Evolutionary conservation across 2,797 vertebrate genomes (phyloP).

Genomic region (Prionace glauca): DNA sequence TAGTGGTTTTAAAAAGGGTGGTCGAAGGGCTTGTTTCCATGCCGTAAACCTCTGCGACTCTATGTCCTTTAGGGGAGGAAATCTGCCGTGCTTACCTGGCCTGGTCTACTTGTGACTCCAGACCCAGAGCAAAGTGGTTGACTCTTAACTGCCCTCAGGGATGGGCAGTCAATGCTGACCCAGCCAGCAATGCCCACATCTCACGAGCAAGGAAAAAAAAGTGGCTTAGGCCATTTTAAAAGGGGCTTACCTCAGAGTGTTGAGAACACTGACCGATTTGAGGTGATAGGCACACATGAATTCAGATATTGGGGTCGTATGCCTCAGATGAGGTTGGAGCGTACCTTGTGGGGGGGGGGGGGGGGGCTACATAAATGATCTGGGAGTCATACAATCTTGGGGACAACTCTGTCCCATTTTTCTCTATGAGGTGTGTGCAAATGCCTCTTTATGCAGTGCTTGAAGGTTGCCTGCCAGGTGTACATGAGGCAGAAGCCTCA

Average conservation of each 20-base stretch:
- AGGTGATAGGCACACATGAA: not conserved
- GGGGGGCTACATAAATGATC: not conserved
- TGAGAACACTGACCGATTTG: not conserved
- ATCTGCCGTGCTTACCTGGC: too few species aligned
- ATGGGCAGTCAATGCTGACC: too few species aligned
- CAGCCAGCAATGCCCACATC: too few species aligned
- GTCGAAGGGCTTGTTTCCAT: too few species aligned
- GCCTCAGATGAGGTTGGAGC: too few species aligned
- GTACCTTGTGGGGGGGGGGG: not conserved
- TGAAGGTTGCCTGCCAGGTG: not conserved
- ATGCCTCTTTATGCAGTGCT: too few species aligned
- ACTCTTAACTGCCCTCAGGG: too few species aligned
- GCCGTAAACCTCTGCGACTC: too few species aligned
- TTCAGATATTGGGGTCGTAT: not conserved
- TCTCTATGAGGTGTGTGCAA: not conserved
- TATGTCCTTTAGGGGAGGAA: too few species aligned
- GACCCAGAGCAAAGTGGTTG: too few species aligned
- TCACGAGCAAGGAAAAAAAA: not conserved
- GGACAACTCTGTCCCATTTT: not conserved
- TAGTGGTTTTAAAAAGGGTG: too few species aligned
- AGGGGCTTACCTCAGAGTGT: not conserved
- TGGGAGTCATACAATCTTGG: not conserved
- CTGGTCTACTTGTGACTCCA: too few species aligned
- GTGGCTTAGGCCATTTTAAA: not conserved
- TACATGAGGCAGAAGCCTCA: not conserved